A percentile compares a stretch with the other conserved stretches of the same genome.
Evolutionary conservation across 2,888 invertebrate genomes (phyloP).

Genomic region (Meghimatium bilineatum): DNA sequence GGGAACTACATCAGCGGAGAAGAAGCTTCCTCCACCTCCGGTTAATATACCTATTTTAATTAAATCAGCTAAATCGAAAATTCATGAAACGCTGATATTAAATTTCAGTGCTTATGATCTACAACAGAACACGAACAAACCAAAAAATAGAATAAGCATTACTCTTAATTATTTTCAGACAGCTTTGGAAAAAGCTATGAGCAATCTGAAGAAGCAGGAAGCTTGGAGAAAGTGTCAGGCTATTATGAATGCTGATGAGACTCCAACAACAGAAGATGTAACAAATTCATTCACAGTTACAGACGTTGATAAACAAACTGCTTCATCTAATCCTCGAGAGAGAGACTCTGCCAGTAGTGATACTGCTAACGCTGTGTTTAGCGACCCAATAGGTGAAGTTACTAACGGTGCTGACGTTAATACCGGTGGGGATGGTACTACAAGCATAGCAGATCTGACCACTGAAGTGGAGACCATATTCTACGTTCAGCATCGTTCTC

Average conservation of each 20-base stretch:
- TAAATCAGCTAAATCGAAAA: not conserved
- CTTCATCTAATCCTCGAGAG: not conserved
- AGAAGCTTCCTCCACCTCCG: not conserved
- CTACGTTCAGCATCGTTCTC: not conserved
- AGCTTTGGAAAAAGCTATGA: constrained; percentile 10
- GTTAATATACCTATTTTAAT: not conserved
- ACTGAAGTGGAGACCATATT: constrained; percentile 6
- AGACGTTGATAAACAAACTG: not conserved
- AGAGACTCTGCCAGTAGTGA: not conserved
- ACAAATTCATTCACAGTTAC: not conserved
- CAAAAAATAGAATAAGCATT: not conserved
- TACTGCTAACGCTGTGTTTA: not conserved
- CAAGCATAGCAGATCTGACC: not conserved
- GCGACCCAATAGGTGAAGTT: not conserved
- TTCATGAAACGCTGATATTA: not conserved
- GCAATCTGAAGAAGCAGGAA: not conserved
- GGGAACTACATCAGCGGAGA: not conserved
- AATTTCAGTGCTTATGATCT: not conserved
- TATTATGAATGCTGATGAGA: not conserved
- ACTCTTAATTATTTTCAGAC: constrained; percentile 25
- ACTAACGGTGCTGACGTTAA: not conserved
- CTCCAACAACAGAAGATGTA: not conserved
- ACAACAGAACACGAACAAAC: not conserved
- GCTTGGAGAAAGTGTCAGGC: not conserved
- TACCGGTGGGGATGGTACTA: not conserved